phyloP scores from a whole-genome alignment of 2,797 vertebrate genomes.

The Anolis apletophallus region DNA sequence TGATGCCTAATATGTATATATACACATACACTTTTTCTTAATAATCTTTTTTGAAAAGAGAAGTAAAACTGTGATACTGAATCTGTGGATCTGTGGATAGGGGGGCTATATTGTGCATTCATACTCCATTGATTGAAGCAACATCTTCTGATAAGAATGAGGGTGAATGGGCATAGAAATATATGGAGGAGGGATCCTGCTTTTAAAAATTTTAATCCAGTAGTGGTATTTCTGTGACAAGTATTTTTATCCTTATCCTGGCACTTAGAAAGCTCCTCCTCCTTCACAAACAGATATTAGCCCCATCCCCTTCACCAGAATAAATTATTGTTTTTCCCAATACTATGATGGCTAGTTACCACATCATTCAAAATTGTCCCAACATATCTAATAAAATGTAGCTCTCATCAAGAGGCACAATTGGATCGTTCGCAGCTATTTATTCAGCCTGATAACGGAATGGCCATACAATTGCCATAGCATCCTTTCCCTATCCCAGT shows the following conservation, averaged over 20 bases:
- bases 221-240: background rate
- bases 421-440: background rate
- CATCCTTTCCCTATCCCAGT: background rate
- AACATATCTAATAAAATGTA: background rate
- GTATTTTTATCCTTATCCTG: background rate
- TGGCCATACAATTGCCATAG: background rate
- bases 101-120: too few species aligned
- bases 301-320: too few species aligned
- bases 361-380: background rate
- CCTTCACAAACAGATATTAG: background rate
- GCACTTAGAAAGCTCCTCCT: background rate
- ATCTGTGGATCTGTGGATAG: too few species aligned
- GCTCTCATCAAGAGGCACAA: background rate
- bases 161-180: background rate
- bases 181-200: too few species aligned
- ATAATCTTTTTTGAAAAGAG: too few species aligned
- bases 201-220: constrained; percentile 8
- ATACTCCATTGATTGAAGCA: too few species aligned
- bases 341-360: background rate
- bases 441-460: background rate
- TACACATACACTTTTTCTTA: too few species aligned
- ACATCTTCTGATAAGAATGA: too few species aligned
- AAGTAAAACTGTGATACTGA: too few species aligned
- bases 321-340: background rate
- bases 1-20: too few species aligned